Conservation (phyloP, 1,140 invertebrate species). For the Anoplolepis gracilipes region DNA sequence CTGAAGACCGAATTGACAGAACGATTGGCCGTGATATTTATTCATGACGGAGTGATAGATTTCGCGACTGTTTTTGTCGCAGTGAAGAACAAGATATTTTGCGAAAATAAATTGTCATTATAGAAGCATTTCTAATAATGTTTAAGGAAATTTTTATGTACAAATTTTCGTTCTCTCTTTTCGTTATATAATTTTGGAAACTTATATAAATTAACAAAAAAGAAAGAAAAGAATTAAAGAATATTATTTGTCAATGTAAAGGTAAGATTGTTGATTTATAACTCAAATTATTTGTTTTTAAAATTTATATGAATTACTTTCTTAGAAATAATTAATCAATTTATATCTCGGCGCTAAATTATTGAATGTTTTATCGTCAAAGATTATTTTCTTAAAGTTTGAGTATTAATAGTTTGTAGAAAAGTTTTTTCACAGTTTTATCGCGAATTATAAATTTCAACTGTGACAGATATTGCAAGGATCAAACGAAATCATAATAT, state of each 20-base stretch:
- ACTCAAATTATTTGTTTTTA: not conserved
- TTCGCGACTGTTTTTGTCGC: constrained; percentile 5
- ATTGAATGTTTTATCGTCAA: not conserved
- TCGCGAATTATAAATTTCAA: constrained; percentile 3
- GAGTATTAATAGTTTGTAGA: not conserved
- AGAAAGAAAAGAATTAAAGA: not conserved
- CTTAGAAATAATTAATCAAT: not conserved
- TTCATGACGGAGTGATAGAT: constrained; percentile 39
- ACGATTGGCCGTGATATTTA: constrained; percentile 22
- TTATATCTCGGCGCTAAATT: not conserved
- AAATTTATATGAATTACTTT: not conserved
- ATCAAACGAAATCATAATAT: constrained; percentile 2
- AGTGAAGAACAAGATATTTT: not conserved
- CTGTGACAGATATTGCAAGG: constrained; percentile 39
- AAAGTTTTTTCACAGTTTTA: not conserved
- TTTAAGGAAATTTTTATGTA: not conserved
- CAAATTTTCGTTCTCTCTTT: not conserved
- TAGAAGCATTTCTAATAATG: not conserved
- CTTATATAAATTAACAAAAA: not conserved
- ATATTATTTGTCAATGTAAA: not conserved
- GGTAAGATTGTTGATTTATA: not conserved
- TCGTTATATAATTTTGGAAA: not conserved
- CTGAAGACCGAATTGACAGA: constrained; percentile 10
- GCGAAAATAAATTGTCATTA: not conserved
- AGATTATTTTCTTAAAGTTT: not conserved